Evolutionary conservation across 1,140 invertebrate species (phyloP), one percentile per base, ranked within the genome.

Genomic region (Apis dorsata): DNA sequence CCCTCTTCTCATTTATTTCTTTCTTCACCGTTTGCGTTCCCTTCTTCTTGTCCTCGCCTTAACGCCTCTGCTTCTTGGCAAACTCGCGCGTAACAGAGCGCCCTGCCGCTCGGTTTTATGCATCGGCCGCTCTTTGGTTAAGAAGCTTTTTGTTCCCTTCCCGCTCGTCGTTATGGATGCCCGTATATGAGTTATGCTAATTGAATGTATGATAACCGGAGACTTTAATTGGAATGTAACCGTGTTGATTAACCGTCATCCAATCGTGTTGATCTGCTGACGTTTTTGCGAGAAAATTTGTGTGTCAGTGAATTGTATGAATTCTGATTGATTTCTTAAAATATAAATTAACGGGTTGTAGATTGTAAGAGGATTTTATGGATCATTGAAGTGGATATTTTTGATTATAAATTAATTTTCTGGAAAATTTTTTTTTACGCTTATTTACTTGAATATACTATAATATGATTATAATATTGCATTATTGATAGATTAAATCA

Each of bases 101-200:
- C 53, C 68, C 24, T 55, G 19, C 81, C 24, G 63, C 69, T n/a
- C 53, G 63, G 72, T 85, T 90, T 90, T 88, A 87, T 88, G 85
- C 53, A 85, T 79, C 85, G 78, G 68, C 34, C 34, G 24, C 83
- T 85, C 86, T 84, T 87, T 87, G 80, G 79, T 81, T 87, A 87
- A 87, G 87, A 89, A 91, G 85, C 82, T 90, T 91, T 88, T 91
- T 91, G 88, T 79, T 53, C 13, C 68, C 51, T 68, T 66, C 15
- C 59, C 60, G n/a, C 73, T 57, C 90, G 82, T 90, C 88, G 88
- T 92, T 91, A 90, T 88, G 74, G 78, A 82, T 63, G 60, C 78
- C 72, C 60, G 59, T 8, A 76, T 87, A 91, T 91, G 92, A 92
- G 92, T 92, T 92, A 92, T 92, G 91, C 90, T 92, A 92, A 92